Base-by-base conservation (phyloP, 1,140 invertebrate species). In the Vanessa tameamea region DNA sequence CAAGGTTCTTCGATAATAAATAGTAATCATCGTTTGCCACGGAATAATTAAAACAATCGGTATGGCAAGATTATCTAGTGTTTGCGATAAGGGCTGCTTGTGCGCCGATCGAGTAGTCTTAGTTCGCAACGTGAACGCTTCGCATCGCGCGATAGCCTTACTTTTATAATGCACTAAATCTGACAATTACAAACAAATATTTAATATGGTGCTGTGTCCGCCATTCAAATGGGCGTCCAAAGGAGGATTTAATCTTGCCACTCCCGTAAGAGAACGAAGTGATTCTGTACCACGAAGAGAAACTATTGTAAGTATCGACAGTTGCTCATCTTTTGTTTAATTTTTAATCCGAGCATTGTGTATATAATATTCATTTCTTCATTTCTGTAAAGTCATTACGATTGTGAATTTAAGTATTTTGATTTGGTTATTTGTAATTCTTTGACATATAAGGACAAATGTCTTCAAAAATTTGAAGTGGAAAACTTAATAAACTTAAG, bases 21-120 rank as follows among this genome's bases (percentile, higher is more conserved):
- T 79, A 82, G 70, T 86, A 88, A 88, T 90, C 80, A 84, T 86
- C 87, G 81, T 81, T 86, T 84, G 83, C 85, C 73, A 83, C 85
- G 82, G 83, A 91, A 89, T 91, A 92, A 91, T 91, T 91, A 91
- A 91, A 91, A 90, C 88, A 90, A 90, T 91, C 82, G 87, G 81
- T 81, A 87, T 82, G 80, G 83, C 76, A 81, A 90, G 88, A 91
- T 92, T 82, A 92, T 92, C 89, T 89, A 73, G 69, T 47, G 73
- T 75, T 47, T 75, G 80, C 80, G 91, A 92, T 92, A 92, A 91
- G 82, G 82, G 80, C 78, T 84, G 81, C 81, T 70, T 71, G 80
- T 80, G 78, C 80, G 82, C 75, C 82, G 81, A 79, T 78, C 70
- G 80, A 77, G 69, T 85, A 89, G 86, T 90, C 65, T 68, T 72